Base-by-base conservation (phyloP, 2,888 invertebrate species). In the Drosophila atroscutellata region DNA sequence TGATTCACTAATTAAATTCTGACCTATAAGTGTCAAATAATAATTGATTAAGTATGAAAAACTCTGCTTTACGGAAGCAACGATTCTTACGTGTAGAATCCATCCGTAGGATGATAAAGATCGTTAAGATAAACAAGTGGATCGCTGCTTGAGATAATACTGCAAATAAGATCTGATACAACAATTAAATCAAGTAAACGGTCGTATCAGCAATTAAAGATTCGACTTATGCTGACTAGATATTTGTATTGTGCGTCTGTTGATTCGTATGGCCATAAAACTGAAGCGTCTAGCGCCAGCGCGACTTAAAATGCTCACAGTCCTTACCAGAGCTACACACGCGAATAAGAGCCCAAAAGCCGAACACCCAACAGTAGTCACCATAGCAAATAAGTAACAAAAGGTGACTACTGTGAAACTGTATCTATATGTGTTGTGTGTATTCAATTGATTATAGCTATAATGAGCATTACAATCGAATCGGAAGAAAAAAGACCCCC, bases 261-360 rank as follows among this genome's bases (percentile, higher is more conserved):
- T n/a, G 52, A 55, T 37, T 39, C 64, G 39, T 57, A 55, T 54
- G 55, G 56, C 69, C 86, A 85, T 85, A 88, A 88, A 88, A 80
- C 57, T 50, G 47, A 47, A 45, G 57, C 51, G 71, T 65, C 71
- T 64, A 36, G 34, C 51, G 68, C 71, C 64, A 76, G 69, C 72
- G 73, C 78, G 75, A 61, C 71, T 83, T 79, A 85, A 61, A 74
- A 52, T 67, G 69, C 30, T 52, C 50, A 64, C 67, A 72, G 72
- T 54, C 68, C 52, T 54, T 45, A 55, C 32, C 18, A 51, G 50
- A 61, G 54, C 55, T 71, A 49, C 49, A 34, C 62, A 63, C 47
- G 63, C 52, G 55, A n/a, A 28, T 34, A 28, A 50, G 30, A 32
- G 30, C 30, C 30, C 3, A 32, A 32, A 32, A 32, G 30, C 30